Percentiles rank a stretch among this genome's conserved stretches.
Evolutionary conservation across 2,797 vertebrate genomes (phyloP).

Genomic region (Gymnoscopelus microlampas): DNA sequence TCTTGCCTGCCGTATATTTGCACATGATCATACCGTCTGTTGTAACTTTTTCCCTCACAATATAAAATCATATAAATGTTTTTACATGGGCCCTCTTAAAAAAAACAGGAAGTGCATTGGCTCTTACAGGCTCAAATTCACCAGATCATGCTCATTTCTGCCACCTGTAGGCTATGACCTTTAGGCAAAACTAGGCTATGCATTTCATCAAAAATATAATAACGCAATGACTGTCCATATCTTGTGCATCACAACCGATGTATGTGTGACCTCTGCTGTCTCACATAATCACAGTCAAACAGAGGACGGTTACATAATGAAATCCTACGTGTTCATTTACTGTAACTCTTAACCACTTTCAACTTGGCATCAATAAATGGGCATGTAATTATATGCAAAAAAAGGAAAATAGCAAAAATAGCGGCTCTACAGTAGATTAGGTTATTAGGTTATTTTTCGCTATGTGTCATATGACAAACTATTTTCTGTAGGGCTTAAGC

Average conservation of each 20-base stretch:
- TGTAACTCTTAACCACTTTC: no score
- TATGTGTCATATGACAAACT: no score
- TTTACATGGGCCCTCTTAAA: slow-evolving; percentile 4
- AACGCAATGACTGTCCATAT: neutral
- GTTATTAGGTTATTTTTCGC: no score
- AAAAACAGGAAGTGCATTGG: no score
- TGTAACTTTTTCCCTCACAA: slow-evolving; percentile 23
- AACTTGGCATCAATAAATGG: no score
- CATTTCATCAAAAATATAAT: slow-evolving; percentile 30
- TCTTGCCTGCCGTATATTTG: slow-evolving; percentile 43
- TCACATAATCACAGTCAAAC: neutral
- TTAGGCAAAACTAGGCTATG: slow-evolving; percentile 21
- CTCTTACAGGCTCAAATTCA: slow-evolving; percentile 6
- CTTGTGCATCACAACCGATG: slow-evolving; percentile 25
- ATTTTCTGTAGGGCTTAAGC: no score
- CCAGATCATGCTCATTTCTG: slow-evolving; percentile 41
- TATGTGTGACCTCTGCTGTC: slow-evolving; percentile 5
- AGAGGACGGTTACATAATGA: no score
- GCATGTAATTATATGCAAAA: no score
- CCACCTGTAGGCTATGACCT: slow-evolving; percentile 68
- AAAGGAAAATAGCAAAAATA: no score
- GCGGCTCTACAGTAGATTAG: no score
- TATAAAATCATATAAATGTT: neutral
- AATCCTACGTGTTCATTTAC: no score
- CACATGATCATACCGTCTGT: neutral